Percentiles rank a stretch among this genome's conserved stretches.
Evolutionary conservation across 2,797 vertebrate species (phyloP).

Genomic region (Chiroxiphia lanceolata): DNA sequence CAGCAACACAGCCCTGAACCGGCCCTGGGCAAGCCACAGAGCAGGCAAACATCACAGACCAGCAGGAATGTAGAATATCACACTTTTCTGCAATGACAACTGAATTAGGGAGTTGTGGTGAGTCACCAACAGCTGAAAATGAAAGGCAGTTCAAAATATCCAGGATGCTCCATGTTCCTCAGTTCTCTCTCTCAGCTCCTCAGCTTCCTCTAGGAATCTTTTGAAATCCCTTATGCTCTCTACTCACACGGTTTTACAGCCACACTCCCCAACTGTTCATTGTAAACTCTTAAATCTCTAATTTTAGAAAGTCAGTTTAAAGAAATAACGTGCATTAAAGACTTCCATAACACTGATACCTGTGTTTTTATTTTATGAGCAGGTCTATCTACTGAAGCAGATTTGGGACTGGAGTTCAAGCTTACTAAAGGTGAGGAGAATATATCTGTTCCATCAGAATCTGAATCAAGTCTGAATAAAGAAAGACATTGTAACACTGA

Average conservation of each 20-base stretch:
- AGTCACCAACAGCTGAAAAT: neutral
- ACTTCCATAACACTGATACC: neutral
- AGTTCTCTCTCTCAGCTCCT: neutral
- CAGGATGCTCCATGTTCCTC: neutral
- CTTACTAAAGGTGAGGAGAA: neutral
- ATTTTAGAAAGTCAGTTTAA: neutral
- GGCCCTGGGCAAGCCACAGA: neutral
- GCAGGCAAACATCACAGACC: neutral
- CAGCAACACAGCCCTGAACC: neutral
- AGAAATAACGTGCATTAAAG: neutral
- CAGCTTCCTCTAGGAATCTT: neutral
- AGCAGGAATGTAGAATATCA: neutral
- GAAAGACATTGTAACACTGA: neutral
- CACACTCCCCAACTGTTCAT: neutral
- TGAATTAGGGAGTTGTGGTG: neutral
- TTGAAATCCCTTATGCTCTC: neutral
- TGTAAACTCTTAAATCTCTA: neutral
- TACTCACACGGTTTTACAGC: neutral
- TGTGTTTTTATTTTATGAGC: neutral
- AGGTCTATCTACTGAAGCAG: neutral
- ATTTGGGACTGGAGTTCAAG: neutral
- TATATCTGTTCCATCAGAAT: neutral
- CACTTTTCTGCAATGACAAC: neutral
- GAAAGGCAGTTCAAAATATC: neutral
- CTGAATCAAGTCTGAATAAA: neutral